Conservation (phyloP, 2,113 vertebrate species). For the Seriola dumerili region DNA sequence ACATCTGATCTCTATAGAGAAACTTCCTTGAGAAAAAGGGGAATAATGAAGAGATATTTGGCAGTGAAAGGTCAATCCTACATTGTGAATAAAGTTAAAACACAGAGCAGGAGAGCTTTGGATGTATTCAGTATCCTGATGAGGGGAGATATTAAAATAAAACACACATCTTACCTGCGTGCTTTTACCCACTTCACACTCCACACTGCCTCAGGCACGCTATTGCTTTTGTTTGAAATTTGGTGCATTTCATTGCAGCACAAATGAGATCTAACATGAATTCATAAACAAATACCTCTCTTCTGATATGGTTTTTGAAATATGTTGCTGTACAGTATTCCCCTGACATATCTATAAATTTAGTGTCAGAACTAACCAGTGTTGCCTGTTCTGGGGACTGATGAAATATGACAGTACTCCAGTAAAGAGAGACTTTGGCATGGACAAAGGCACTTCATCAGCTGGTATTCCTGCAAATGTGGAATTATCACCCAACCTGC, state of each 20-base stretch:
- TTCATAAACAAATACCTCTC: constrained; percentile 77
- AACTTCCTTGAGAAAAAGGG: constrained; percentile 61
- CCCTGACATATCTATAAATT: constrained; percentile 67
- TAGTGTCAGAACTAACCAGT: constrained; percentile 47
- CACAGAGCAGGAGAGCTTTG: constrained; percentile 24
- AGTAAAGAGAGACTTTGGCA: constrained; percentile 71
- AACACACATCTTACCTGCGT: constrained; percentile 42
- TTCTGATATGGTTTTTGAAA: constrained; percentile 52
- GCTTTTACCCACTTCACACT: constrained; percentile 64
- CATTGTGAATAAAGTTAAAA: constrained; percentile 66
- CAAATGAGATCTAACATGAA: constrained; percentile 72
- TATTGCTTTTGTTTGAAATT: constrained; percentile 74
- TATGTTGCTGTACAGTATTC: constrained; percentile 43
- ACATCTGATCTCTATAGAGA: constrained; percentile 84
- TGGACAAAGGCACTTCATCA: constrained; percentile 73
- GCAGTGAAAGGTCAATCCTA: constrained; percentile 68
- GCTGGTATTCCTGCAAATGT: constrained; percentile 72
- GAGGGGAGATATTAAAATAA: constrained; percentile 66
- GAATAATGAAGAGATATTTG: constrained; percentile 70
- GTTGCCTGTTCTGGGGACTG: constrained; percentile 41
- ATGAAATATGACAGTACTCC: constrained; percentile 69
- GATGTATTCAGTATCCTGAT: constrained; percentile 43
- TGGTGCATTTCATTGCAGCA: constrained; percentile 52
- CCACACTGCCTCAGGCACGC: constrained; percentile 52
- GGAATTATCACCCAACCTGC: constrained; percentile 75